Conservation (phyloP, 2,113 vertebrate species). For the Cyprinodon tularosa region DNA sequence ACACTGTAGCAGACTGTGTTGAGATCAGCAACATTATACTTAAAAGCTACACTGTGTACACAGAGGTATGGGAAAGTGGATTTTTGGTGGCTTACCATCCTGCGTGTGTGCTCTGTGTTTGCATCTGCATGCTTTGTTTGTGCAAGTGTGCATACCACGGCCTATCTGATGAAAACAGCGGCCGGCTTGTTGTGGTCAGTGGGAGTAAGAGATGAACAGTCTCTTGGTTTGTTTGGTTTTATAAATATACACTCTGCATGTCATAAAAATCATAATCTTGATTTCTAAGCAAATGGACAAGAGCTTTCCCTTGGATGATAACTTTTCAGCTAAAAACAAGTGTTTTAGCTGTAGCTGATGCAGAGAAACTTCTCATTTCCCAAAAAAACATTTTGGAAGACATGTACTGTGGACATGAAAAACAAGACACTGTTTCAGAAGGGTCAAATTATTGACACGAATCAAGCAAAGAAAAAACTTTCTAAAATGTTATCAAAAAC, state of each 20-base stretch:
- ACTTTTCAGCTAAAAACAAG: too few species aligned
- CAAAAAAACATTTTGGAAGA: background rate
- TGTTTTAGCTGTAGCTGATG: background rate
- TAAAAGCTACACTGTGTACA: constrained; percentile 89
- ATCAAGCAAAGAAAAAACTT: background rate
- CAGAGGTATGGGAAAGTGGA: constrained; percentile 85
- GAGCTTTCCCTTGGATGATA: background rate
- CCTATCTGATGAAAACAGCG: background rate
- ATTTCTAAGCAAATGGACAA: background rate
- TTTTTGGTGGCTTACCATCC: constrained; percentile 26
- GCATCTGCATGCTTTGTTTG: constrained; percentile 45
- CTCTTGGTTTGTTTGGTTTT: background rate
- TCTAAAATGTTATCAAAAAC: background rate
- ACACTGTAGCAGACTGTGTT: constrained; percentile 87
- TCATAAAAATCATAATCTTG: background rate
- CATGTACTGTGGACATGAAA: background rate
- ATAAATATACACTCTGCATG: background rate
- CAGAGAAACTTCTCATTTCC: background rate
- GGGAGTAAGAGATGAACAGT: constrained; percentile 5
- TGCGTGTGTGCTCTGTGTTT: constrained; percentile 34
- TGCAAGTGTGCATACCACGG: constrained; percentile 5
- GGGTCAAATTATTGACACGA: too few species aligned
- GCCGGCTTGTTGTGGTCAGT: constrained; percentile 8
- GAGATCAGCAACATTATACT: constrained; percentile 91
- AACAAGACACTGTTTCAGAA: background rate